A percentile compares a stretch with the other conserved stretches of the same genome.
Evolutionary conservation across 2,797 vertebrate genomes (phyloP).

Genomic region (Chromis chromis): DNA sequence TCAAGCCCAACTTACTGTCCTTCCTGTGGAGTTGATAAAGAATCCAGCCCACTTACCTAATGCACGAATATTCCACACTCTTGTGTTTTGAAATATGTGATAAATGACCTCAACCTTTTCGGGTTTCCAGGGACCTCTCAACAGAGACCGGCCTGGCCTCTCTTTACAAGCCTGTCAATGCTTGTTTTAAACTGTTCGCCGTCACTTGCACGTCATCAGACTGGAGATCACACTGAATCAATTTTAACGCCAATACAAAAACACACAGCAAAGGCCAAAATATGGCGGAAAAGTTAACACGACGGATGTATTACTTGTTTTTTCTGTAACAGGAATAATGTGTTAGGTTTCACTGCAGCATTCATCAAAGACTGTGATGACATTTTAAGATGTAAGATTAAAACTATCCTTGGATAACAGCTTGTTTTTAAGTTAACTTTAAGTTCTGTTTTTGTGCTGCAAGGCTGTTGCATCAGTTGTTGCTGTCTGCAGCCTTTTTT

Average conservation of each 20-base stretch:
- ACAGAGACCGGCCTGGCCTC: conserved; percentile 28
- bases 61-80: conserved; percentile 22
- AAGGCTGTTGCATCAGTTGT: conserved; percentile 11
- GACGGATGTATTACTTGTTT: neutral
- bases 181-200: conserved; percentile 35
- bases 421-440: neutral
- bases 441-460: neutral
- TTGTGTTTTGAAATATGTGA: conserved; percentile 55
- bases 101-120: conserved; percentile 49
- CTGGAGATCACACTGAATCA: neutral
- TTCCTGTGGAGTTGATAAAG: conserved; percentile 40
- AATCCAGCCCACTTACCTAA: conserved; percentile 46
- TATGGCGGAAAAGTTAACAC: too few relatives aligned
- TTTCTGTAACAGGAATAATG: neutral
- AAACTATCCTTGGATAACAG: neutral
- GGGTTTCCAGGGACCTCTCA: conserved; percentile 41
- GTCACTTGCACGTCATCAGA: conserved; percentile 29
- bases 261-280: neutral
- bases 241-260: conserved; percentile 13
- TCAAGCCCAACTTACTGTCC: conserved; percentile 20
- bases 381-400: too few relatives aligned
- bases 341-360: neutral
- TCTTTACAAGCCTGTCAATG: conserved; percentile 41
- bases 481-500: conserved; percentile 11
- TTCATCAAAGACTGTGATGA: too few relatives aligned